These are phyloP conservation scores for Sitodiplosis mosellana DNA, from an alignment of 1,140 invertebrate genomes.

Conservation along the genomic window DNA sequence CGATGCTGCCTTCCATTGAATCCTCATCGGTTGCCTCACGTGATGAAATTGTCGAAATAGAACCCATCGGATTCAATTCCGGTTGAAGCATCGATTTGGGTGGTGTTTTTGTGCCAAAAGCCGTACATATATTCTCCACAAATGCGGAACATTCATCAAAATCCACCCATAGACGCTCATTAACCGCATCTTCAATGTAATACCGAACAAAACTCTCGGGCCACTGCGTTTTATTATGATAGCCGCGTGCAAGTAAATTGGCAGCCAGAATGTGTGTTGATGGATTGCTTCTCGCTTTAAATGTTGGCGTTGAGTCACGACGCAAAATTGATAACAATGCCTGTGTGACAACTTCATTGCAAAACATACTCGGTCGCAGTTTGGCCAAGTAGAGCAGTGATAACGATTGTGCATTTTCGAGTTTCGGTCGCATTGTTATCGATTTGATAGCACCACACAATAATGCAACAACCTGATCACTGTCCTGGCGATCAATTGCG, in stretches of 20 bases:
- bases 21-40: constrained; percentile 30
- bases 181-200: constrained; percentile 85
- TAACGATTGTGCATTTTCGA: constrained; percentile 58
- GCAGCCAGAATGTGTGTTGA: constrained; percentile 68
- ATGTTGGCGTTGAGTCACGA: constrained; percentile 50
- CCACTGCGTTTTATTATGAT: constrained; percentile 57
- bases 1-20: constrained; percentile 28
- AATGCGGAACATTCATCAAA: constrained; percentile 77
- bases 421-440: constrained; percentile 51
- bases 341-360: constrained; percentile 57
- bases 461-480: constrained; percentile 37
- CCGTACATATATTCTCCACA: constrained; percentile 77
- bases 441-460: constrained; percentile 44
- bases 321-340: constrained; percentile 68
- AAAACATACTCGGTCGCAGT: constrained; percentile 56
- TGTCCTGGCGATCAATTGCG: constrained; percentile 37
- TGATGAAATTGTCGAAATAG: constrained; percentile 28
- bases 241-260: constrained; percentile 68
- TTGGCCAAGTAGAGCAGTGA: constrained; percentile 68
- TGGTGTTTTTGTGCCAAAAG: constrained; percentile 69
- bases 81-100: constrained; percentile 37
- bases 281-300: constrained; percentile 39
- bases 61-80: constrained; percentile 31
- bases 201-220: constrained; percentile 60
- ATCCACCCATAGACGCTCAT: constrained; percentile 86